Conservation (phyloP, 2,113 vertebrate genomes). For the Pangasianodon hypophthalmus region DNA sequence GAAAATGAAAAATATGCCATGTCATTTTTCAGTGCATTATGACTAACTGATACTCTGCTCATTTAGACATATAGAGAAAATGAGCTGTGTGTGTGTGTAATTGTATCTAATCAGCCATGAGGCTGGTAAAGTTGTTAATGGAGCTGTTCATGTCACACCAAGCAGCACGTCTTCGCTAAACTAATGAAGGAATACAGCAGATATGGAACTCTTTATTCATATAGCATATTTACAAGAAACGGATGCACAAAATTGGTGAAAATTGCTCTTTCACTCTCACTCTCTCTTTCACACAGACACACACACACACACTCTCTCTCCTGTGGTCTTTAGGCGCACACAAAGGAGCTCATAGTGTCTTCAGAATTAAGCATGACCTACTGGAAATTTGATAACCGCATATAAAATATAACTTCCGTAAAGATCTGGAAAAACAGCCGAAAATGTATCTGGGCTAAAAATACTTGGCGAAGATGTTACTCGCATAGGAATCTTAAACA, state of each 20-base stretch:
- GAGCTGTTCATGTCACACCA: constrained; percentile 25
- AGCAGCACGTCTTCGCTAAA: not conserved
- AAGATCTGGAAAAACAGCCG: not conserved
- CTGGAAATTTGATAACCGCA: not conserved
- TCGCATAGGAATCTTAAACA: not conserved
- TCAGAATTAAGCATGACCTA: not conserved
- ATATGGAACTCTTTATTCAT: not conserved
- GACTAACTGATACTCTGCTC: not conserved
- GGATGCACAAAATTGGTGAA: not conserved
- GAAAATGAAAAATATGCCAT: constrained; percentile 28
- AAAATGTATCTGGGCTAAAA: not conserved
- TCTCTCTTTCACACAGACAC: not conserved
- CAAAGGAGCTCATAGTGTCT: not conserved
- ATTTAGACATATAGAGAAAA: constrained; percentile 3
- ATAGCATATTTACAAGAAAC: not conserved
- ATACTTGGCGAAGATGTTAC: not conserved
- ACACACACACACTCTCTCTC: not conserved
- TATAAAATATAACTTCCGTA: not conserved
- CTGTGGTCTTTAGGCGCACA: not conserved
- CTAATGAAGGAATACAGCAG: not conserved
- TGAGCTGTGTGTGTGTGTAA: not conserved
- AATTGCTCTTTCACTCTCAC: not conserved
- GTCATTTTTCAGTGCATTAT: not conserved
- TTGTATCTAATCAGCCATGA: constrained; percentile 30
- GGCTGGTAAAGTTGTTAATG: constrained; percentile 4